Percentiles rank a stretch among this genome's conserved stretches.
Evolutionary conservation across 1,140 invertebrate species (phyloP).

Genomic region (Adoxophyes honmai): DNA sequence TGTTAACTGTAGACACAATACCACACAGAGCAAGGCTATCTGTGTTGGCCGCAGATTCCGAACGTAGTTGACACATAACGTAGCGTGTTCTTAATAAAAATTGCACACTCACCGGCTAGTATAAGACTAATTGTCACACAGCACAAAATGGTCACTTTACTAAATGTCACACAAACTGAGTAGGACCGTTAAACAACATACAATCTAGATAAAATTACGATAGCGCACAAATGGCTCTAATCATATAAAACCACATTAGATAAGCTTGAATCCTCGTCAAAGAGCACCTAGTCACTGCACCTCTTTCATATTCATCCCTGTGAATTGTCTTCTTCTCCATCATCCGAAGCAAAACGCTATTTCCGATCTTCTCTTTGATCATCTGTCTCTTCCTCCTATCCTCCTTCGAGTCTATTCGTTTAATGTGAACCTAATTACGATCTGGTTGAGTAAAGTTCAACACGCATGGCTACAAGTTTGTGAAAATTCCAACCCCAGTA

Average conservation of each 20-base stretch:
- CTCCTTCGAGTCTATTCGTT: constrained; percentile 45
- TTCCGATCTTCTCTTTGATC: constrained; percentile 44
- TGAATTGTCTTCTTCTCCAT: constrained; percentile 39
- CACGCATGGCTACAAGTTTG: constrained; percentile 69
- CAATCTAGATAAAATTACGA: not conserved
- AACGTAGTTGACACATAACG: constrained; percentile 1
- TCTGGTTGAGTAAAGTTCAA: constrained; percentile 27
- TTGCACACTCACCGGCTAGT: not conserved
- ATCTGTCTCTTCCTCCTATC: constrained; percentile 47
- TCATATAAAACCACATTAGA: constrained; percentile 31
- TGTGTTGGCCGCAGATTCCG: constrained; percentile 9
- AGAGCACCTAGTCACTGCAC: constrained; percentile 53
- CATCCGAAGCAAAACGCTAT: constrained; percentile 33
- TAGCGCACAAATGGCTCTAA: constrained; percentile 66
- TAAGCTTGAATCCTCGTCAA: constrained; percentile 33
- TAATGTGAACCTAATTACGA: constrained; percentile 39
- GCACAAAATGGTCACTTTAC: not conserved
- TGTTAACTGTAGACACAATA: constrained; percentile 43
- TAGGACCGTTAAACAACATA: not conserved
- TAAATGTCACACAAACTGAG: not conserved
- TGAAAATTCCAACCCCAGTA: constrained; percentile 56
- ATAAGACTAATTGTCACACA: not conserved
- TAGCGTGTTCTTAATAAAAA: not conserved
- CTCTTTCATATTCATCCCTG: constrained; percentile 54
- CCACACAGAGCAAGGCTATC: not conserved